A percentile compares a stretch with the other conserved stretches of the same genome.
Evolutionary conservation across 2,888 invertebrate species (phyloP).

Genomic region (Trichogramma dendrolimi): DNA sequence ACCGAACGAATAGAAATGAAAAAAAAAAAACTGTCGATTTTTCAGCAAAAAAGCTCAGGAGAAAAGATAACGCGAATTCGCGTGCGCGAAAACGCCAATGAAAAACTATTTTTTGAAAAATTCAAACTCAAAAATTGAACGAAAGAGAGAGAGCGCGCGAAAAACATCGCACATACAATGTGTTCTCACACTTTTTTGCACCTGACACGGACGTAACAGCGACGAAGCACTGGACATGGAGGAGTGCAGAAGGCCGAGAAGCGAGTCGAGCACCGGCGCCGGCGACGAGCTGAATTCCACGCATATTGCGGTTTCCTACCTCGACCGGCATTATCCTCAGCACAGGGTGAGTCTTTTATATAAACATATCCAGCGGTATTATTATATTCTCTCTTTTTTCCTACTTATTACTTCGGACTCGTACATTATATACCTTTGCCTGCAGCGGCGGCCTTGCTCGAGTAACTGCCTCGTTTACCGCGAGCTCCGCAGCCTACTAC

Average conservation of each 20-base stretch:
- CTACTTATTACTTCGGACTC: conserved; percentile 12
- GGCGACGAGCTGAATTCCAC: conserved; percentile 47
- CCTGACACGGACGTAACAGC: conserved; percentile 51
- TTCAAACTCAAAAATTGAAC: no score
- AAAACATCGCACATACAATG: no score
- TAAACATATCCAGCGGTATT: conserved; percentile 19
- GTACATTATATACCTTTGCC: background rate
- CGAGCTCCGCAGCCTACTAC: background rate
- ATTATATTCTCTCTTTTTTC: conserved; percentile 16
- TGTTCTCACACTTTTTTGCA: background rate
- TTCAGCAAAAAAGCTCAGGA: no score
- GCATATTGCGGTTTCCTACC: conserved; percentile 57
- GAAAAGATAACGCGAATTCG: no score
- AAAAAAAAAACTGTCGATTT: no score
- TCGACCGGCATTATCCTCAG: conserved; percentile 47
- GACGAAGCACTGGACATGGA: conserved; percentile 74
- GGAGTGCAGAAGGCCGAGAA: conserved; percentile 68
- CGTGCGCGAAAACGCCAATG: no score
- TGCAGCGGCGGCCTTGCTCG: no score
- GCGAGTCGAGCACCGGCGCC: conserved; percentile 66
- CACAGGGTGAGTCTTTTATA: conserved; percentile 42
- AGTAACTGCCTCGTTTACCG: conserved; percentile 1
- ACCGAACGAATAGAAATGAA: no score
- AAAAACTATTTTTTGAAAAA: no score
- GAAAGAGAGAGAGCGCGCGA: no score